Evolutionary conservation across 1,140 invertebrate genomes (phyloP).

Genomic region (Saccostrea cuccullata): DNA sequence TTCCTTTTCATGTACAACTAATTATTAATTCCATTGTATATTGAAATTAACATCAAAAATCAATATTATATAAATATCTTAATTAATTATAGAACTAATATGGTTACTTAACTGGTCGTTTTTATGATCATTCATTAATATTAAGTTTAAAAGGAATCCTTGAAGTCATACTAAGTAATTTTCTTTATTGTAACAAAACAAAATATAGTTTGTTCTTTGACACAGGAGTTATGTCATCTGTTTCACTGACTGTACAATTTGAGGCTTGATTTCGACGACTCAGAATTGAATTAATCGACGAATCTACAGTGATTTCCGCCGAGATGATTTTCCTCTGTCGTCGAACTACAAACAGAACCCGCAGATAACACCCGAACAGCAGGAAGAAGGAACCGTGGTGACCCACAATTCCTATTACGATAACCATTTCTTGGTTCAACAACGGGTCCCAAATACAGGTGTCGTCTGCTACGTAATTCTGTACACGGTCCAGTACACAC

Average conservation of each 20-base stretch:
- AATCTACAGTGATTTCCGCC: background rate
- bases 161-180: no score
- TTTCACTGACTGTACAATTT: background rate
- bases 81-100: no score
- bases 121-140: no score
- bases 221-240: background rate
- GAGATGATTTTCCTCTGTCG: background rate
- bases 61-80: no score
- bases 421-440: conserved; percentile 74
- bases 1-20: no score
- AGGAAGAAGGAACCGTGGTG: conserved; percentile 75
- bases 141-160: no score
- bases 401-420: conserved; percentile 76
- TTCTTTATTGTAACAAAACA: no score
- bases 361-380: conserved; percentile 73
- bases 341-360: conserved; percentile 70
- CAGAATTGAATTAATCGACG: background rate
- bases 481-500: conserved; percentile 73
- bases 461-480: conserved; percentile 57
- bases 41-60: no score
- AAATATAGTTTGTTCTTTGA: background rate
- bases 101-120: no score
- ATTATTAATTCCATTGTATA: no score
- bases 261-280: background rate
- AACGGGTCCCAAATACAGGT: conserved; percentile 76